phyloP scores from a whole-genome alignment of 1,140 invertebrate genomes.

The Drosophila tropicalis region DNA sequence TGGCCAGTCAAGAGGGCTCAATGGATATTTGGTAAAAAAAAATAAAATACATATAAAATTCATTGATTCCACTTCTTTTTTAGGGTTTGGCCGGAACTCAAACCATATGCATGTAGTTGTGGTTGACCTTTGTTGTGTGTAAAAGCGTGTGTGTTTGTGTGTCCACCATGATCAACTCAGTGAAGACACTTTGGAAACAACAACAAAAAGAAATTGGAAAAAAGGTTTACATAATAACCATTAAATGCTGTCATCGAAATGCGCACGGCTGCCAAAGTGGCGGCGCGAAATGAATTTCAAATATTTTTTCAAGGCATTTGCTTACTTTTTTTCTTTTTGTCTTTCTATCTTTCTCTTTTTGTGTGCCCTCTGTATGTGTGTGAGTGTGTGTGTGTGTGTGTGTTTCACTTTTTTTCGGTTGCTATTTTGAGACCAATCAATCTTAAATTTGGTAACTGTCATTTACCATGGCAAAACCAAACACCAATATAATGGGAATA shows the following conservation, averaged over 20 bases:
- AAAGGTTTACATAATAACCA: constrained; percentile 70
- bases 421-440: constrained; percentile 38
- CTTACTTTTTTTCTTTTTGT: constrained; percentile 26
- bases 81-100: constrained; percentile 58
- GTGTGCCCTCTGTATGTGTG: not conserved
- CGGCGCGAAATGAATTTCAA: constrained; percentile 73
- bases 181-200: constrained; percentile 1
- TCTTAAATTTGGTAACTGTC: constrained; percentile 47
- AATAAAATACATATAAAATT: not conserved
- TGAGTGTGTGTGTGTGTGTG: too few species aligned
- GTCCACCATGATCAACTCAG: not conserved
- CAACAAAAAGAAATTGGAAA: constrained; percentile 24
- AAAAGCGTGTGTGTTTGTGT: not conserved
- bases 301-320: constrained; percentile 67
- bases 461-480: constrained; percentile 32
- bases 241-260: constrained; percentile 76
- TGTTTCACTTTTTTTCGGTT: not conserved
- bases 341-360: constrained; percentile 22
- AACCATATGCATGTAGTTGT: constrained; percentile 34
- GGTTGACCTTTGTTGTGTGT: constrained; percentile 49
- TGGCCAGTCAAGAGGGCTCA: constrained; percentile 14
- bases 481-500: constrained; percentile 4
- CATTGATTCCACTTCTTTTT: constrained; percentile 22
- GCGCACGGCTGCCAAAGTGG: constrained; percentile 53
- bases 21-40: constrained; percentile 29